phyloP scores from a whole-genome alignment of 2,888 invertebrate genomes.

The Saturnia japonica region DNA sequence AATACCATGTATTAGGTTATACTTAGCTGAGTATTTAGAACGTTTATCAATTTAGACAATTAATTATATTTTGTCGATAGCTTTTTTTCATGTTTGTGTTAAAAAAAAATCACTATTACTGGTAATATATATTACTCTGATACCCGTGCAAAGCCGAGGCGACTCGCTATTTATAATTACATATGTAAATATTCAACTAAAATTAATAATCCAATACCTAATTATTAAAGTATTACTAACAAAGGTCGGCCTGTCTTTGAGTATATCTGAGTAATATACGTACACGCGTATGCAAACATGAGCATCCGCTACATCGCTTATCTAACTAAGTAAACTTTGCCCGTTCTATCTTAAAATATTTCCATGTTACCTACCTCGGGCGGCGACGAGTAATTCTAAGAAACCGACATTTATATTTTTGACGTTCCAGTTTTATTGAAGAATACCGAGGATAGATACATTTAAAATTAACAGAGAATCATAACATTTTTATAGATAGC shows the following conservation, averaged over 20 bases:
- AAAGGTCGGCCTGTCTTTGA: conserved; percentile 22
- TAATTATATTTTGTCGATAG: too few relatives aligned
- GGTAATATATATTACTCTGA: too few relatives aligned
- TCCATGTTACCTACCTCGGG: conserved; percentile 58
- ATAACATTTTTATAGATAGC: neutral
- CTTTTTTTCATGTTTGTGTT: too few relatives aligned
- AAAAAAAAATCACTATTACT: too few relatives aligned
- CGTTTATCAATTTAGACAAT: too few relatives aligned
- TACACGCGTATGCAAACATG: conserved; percentile 44
- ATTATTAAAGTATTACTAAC: conserved; percentile 10
- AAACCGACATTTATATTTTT: conserved; percentile 35
- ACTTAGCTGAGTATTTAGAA: too few relatives aligned
- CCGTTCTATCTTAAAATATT: conserved; percentile 73
- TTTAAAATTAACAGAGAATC: conserved; percentile 24
- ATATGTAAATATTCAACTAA: neutral
- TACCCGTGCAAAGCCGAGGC: too few relatives aligned
- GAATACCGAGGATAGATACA: neutral
- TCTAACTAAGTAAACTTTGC: conserved; percentile 67
- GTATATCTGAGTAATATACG: conserved; percentile 4
- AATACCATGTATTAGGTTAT: too few relatives aligned
- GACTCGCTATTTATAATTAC: too few relatives aligned
- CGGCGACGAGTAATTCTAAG: conserved; percentile 61
- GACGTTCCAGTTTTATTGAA: conserved; percentile 13
- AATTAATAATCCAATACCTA: conserved; percentile 4
- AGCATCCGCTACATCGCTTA: conserved; percentile 72